phyloP scores from a whole-genome alignment of 2,888 invertebrate genomes.

The Dicyrtomina minuta region DNA sequence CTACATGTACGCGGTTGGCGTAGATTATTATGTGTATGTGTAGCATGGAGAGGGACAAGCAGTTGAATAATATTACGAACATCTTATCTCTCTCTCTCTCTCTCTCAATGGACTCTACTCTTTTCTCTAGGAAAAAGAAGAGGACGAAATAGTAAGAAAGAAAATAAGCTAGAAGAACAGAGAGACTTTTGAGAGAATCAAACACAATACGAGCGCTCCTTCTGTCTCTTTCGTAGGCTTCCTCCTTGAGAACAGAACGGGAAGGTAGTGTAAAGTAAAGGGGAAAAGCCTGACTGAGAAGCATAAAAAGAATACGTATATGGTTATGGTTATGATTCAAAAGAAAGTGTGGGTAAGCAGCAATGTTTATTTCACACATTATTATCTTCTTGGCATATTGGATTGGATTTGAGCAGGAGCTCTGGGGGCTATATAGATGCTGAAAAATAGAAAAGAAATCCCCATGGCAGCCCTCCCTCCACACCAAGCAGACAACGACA shows the following conservation, averaged over 20 bases:
- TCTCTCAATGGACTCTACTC: neutral
- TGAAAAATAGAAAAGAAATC: slow-evolving; percentile 1
- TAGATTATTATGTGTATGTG: neutral
- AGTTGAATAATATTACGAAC: neutral
- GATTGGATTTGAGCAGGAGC: no score
- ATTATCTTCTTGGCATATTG: slow-evolving; percentile 7
- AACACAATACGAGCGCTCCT: neutral
- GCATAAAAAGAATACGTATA: no score
- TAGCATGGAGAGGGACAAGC: neutral
- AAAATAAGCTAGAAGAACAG: no score
- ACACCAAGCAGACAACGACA: no score
- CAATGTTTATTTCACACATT: slow-evolving; percentile 21
- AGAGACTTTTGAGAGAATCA: neutral
- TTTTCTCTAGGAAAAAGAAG: neutral
- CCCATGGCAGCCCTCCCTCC: neutral
- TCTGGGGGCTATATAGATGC: no score
- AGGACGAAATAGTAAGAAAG: neutral
- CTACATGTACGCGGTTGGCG: neutral
- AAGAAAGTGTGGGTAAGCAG: slow-evolving; percentile 15
- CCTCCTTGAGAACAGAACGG: no score
- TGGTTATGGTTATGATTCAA: neutral
- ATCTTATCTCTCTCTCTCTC: slow-evolving; percentile 1
- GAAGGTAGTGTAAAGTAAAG: neutral
- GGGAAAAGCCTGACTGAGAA: no score
- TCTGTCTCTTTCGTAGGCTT: no score